These are phyloP conservation scores for Marisa cornuarietis DNA, from an alignment of 1,140 invertebrate genomes.

Conservation along the genomic window DNA sequence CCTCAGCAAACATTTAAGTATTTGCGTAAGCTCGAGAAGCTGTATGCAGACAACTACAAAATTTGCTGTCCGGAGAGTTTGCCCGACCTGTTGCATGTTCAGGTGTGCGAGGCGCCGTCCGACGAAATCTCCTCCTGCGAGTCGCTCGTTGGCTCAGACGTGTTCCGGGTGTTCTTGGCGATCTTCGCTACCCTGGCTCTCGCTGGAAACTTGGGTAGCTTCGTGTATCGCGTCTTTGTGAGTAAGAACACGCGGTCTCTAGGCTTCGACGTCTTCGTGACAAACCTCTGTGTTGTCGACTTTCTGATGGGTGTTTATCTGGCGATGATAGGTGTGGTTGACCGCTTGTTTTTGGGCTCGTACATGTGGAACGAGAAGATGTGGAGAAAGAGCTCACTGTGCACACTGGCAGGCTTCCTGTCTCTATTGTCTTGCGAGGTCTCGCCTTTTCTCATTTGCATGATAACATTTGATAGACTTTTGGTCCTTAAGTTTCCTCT, in stretches of 20 bases:
- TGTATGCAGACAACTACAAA: slow-evolving; percentile 31
- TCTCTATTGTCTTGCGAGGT: slow-evolving; percentile 47
- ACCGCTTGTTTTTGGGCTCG: slow-evolving; percentile 36
- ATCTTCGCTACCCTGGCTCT: slow-evolving; percentile 35
- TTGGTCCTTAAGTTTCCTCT: slow-evolving; percentile 49
- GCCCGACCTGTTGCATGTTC: background rate
- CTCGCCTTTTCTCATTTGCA: slow-evolving; percentile 45
- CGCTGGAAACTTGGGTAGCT: slow-evolving; percentile 39
- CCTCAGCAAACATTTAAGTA: slow-evolving; percentile 11
- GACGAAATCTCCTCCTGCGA: slow-evolving; percentile 46
- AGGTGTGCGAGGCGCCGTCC: slow-evolving; percentile 27
- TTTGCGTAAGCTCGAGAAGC: background rate
- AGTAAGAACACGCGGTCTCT: slow-evolving; percentile 11
- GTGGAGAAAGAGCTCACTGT: slow-evolving; percentile 46
- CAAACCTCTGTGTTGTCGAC: slow-evolving; percentile 48
- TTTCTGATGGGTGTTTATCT: slow-evolving; percentile 56
- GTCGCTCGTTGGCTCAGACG: slow-evolving; percentile 30
- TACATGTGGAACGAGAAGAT: slow-evolving; percentile 42
- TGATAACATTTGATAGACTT: slow-evolving; percentile 51
- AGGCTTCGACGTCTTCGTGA: slow-evolving; percentile 35
- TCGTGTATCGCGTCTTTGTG: slow-evolving; percentile 31
- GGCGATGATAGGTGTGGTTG: slow-evolving; percentile 49
- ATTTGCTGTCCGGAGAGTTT: slow-evolving; percentile 35
- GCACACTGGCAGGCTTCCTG: slow-evolving; percentile 46
- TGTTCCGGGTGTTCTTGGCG: slow-evolving; percentile 33